Evolutionary conservation across 35 echinoderm and acorn worm genomes (phyloP).

Genomic region (Chiridota heheva): DNA sequence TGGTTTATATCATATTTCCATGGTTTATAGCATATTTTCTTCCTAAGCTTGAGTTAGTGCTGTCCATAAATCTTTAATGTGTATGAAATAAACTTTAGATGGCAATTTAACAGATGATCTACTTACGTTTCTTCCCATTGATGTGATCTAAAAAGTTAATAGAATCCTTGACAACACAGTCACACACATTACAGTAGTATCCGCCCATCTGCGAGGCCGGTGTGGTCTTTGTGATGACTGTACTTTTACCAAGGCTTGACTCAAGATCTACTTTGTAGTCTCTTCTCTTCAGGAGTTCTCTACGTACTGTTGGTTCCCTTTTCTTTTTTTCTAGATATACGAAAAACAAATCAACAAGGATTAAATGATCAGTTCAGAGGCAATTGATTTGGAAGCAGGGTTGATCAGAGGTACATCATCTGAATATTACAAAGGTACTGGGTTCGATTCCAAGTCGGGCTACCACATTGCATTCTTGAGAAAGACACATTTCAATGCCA

Average conservation of each 20-base stretch:
- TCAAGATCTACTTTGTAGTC: constrained; percentile 99
- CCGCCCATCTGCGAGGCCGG: constrained; percentile 96
- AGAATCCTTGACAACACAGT: constrained; percentile 99
- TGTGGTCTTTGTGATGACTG: constrained; percentile 98
- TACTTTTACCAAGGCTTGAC: constrained; percentile 91
- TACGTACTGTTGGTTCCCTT: constrained; percentile 81
- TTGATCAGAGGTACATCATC: background rate
- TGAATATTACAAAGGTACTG: no score
- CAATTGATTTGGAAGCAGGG: background rate
- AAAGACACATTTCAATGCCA: no score
- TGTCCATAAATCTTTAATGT: no score
- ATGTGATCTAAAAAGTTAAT: constrained; percentile 99
- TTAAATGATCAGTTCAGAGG: no score
- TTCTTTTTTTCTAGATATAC: constrained; percentile 64
- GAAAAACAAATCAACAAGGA: background rate
- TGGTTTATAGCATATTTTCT: no score
- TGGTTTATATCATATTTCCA: no score
- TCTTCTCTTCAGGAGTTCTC: constrained; percentile 87
- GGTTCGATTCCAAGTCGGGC: no score
- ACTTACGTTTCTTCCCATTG: constrained; percentile 99
- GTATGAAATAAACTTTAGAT: no score
- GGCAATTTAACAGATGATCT: no score
- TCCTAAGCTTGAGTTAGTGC: no score
- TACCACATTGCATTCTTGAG: no score
- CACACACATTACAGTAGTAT: constrained; percentile 99